Percentiles rank a stretch among this genome's conserved stretches.
Conservation (phyloP, 1,140 invertebrate genomes). For the Lucilia cuprina region DNA sequence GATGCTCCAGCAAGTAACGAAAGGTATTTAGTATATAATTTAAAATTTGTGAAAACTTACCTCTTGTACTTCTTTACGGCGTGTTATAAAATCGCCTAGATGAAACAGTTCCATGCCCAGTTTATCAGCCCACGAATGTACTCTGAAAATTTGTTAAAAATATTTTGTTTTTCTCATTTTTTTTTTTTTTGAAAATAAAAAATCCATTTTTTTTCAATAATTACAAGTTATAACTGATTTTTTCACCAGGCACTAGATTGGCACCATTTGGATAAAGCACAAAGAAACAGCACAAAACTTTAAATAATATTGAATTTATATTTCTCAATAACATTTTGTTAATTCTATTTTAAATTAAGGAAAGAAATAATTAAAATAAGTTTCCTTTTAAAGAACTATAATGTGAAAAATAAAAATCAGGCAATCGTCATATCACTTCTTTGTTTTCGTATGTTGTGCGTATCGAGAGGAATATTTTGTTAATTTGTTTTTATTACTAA, state of each 20-base stretch:
- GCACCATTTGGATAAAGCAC: constrained; percentile 38
- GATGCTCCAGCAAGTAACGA: background rate
- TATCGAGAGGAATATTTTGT: background rate
- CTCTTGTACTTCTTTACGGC: constrained; percentile 74
- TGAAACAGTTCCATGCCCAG: constrained; percentile 75
- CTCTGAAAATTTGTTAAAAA: constrained; percentile 63
- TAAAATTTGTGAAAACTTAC: constrained; percentile 57
- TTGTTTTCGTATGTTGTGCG: background rate
- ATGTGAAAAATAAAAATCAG: background rate
- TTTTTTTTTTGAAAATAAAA: too few species aligned
- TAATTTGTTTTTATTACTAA: background rate
- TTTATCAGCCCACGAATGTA: constrained; percentile 75
- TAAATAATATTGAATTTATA: constrained; percentile 5
- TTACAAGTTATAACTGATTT: constrained; percentile 61
- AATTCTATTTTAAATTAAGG: background rate
- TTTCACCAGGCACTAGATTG: constrained; percentile 45
- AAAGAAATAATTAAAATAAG: too few species aligned
- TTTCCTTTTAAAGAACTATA: background rate
- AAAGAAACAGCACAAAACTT: constrained; percentile 36
- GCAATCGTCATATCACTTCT: background rate
- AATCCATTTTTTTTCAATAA: constrained; percentile 27
- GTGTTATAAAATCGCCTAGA: constrained; percentile 75
- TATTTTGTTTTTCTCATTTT: background rate
- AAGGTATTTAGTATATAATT: background rate
- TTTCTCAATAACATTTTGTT: constrained; percentile 5